Base-by-base conservation (phyloP, 2,888 invertebrate genomes). In the Rotaria sp. region DNA sequence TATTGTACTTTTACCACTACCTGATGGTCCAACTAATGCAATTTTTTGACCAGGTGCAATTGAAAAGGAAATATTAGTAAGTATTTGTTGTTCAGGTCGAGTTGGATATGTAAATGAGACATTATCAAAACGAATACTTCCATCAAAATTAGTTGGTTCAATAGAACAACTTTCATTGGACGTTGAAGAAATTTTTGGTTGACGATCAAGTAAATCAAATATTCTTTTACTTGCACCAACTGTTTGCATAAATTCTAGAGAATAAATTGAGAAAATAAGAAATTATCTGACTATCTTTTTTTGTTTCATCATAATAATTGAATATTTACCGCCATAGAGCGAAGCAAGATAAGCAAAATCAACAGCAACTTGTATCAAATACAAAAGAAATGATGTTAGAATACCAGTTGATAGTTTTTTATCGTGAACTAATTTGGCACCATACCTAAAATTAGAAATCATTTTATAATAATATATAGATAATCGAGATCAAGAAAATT, bases 41-140 rank as follows among this genome's bases (percentile, higher is more conserved):
- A 91, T 86, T 0, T 89, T 90, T 88, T 91, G 89, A 24, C 92
- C 92, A 11, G 90, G 90, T 45, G 89, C 88, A 35, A 92, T 90
- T 2, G 87, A 88, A 30, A 92, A 87, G 18, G 88, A 89, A 50
- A 92, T 88, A 45, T 90, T 90, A 35, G 89, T 88, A 41, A 92
- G 89, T 4, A 95, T 94, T 89, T 94, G 93, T 8, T 95, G 94
- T 89, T 94, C 94, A 24, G 93, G 92, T 84, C 96, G 92, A 0
- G 95, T 94, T 0, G 96, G 96, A 90, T 96, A 96, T 87, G 92
- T 92, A 89, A 96, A 96, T 88, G 92, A 92, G 0, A 95, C 93
- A 88, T 94, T 92, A 74, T 92, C 92, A 87, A 95, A 93, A 87
- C 93, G 93, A 85, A 96, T 93, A 80, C 94, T 93, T 0, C 95